phyloP scores from a whole-genome alignment of 1,140 invertebrate species.

The Calosoma granatense region DNA sequence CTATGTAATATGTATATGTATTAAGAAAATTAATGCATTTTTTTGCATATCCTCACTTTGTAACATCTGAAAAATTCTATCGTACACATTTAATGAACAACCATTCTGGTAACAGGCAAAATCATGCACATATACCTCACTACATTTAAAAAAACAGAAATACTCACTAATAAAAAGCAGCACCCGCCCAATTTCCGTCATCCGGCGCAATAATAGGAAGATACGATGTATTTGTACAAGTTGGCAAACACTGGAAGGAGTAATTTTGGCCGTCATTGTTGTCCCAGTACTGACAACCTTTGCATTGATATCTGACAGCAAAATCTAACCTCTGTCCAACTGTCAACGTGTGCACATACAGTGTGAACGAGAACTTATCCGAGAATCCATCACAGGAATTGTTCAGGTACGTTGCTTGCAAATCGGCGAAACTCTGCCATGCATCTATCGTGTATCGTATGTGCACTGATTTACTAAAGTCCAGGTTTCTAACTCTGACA shows the following conservation, averaged over 20 bases:
- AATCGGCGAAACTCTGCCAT: conserved; percentile 76
- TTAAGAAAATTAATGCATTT: no score
- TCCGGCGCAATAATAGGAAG: conserved; percentile 6
- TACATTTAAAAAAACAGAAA: not conserved
- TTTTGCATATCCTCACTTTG: no score
- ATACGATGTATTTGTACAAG: conserved; percentile 19
- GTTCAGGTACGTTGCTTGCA: conserved; percentile 70
- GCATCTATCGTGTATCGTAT: conserved; percentile 77
- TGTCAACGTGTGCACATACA: conserved; percentile 59
- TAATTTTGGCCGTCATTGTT: conserved; percentile 81
- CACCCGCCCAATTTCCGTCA: conserved; percentile 21
- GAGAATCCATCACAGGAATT: conserved; percentile 89
- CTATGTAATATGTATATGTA: no score
- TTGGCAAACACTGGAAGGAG: conserved; percentile 67
- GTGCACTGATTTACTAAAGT: conserved; percentile 84
- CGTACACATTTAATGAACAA: not conserved
- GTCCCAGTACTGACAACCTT: conserved; percentile 82
- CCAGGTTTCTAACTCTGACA: conserved; percentile 79
- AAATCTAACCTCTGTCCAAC: conserved; percentile 69
- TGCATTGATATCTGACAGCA: conserved; percentile 71
- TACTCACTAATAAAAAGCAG: conserved; percentile 33
- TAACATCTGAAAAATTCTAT: no score
- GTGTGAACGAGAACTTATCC: conserved; percentile 73
- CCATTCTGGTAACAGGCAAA: not conserved
- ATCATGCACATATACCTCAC: not conserved